Evolutionary conservation across 2,797 vertebrate species (phyloP).

Genomic region (Hippocampus kuda): DNA sequence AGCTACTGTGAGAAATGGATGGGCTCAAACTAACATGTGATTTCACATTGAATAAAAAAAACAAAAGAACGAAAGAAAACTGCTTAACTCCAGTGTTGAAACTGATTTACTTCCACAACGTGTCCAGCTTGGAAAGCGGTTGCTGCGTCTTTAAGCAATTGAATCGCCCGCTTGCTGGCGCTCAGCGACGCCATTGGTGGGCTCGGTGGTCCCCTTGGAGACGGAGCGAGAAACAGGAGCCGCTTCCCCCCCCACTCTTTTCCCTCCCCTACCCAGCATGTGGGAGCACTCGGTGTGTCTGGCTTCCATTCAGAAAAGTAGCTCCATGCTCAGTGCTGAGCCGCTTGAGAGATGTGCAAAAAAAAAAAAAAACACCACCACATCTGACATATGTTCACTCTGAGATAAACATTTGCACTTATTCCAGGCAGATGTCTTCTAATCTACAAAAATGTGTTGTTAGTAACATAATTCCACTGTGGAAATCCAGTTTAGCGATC

Average conservation of each 20-base stretch:
- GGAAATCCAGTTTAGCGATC: neutral
- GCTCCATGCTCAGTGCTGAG: slow-evolving; percentile 28
- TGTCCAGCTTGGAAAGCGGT: slow-evolving; percentile 18
- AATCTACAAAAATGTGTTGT: slow-evolving; percentile 10
- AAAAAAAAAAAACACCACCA: slow-evolving; percentile 4
- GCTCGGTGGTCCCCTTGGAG: slow-evolving; percentile 59
- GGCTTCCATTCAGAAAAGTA: slow-evolving; percentile 61
- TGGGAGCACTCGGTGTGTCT: slow-evolving; percentile 54
- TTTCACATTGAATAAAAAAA: slow-evolving; percentile 63
- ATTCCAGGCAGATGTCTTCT: slow-evolving; percentile 8
- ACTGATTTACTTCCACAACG: slow-evolving; percentile 40
- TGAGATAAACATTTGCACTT: slow-evolving; percentile 22
- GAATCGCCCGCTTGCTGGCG: slow-evolving; percentile 61
- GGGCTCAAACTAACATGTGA: slow-evolving; percentile 65
- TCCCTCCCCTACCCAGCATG: slow-evolving; percentile 7
- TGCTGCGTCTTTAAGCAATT: slow-evolving; percentile 71
- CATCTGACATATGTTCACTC: slow-evolving; percentile 28
- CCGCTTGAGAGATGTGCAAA: slow-evolving; percentile 21
- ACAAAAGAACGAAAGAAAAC: slow-evolving; percentile 39
- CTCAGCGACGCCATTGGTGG: slow-evolving; percentile 63
- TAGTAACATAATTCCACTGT: slow-evolving; percentile 9
- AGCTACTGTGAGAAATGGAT: slow-evolving; percentile 49
- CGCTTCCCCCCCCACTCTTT: slow-evolving; percentile 14
- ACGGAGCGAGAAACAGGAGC: slow-evolving; percentile 61
- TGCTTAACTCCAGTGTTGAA: slow-evolving; percentile 31